Evolutionary conservation across 2,888 invertebrate genomes (phyloP).

Genomic region (Acanthococcus lagerstroemiae): DNA sequence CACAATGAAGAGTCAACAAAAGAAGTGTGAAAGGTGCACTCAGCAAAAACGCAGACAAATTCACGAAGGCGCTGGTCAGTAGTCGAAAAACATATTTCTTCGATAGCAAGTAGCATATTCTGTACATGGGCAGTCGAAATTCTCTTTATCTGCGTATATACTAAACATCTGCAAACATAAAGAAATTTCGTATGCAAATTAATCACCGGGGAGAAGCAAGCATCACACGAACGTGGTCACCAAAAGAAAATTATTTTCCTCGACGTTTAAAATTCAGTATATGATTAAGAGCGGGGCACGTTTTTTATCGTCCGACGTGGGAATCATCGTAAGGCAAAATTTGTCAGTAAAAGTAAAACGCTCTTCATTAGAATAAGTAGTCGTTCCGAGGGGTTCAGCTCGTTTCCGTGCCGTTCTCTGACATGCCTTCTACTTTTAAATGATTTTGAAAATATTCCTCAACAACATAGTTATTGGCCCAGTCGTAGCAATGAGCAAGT

Average conservation of each 20-base stretch:
- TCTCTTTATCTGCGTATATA: background rate
- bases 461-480: too few species aligned
- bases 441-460: too few species aligned
- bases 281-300: too few species aligned
- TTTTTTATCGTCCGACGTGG: too few species aligned
- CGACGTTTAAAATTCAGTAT: background rate
- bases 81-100: slow-evolving; percentile 22
- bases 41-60: slow-evolving; percentile 19
- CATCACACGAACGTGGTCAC: background rate
- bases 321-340: too few species aligned
- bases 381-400: too few species aligned
- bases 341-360: too few species aligned
- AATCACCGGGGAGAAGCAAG: background rate
- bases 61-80: background rate
- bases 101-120: slow-evolving; percentile 20
- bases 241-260: background rate
- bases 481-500: too few species aligned
- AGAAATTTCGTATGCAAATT: background rate
- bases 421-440: too few species aligned
- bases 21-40: slow-evolving; percentile 24
- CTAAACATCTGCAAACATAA: slow-evolving; percentile 5
- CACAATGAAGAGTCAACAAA: slow-evolving; percentile 12
- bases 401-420: too few species aligned
- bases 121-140: slow-evolving; percentile 27
- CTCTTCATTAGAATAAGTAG: too few species aligned